Evolutionary conservation across 2,888 invertebrate genomes (phyloP).

Genomic region (Ophioninae sp.): DNA sequence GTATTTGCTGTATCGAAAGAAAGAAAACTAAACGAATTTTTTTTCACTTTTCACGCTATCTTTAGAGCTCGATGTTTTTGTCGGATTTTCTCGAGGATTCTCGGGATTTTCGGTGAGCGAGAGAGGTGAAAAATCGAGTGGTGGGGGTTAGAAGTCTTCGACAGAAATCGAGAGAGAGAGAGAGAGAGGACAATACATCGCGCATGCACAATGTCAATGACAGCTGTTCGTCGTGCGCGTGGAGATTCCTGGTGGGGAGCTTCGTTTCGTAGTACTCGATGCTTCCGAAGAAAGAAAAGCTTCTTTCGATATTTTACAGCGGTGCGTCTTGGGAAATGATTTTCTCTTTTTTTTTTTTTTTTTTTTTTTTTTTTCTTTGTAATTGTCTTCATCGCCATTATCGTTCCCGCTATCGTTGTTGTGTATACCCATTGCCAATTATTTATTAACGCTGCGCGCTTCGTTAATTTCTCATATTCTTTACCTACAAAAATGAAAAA

Average conservation of each 20-base stretch:
- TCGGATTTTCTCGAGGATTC: background rate
- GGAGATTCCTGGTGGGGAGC: conserved; percentile 15
- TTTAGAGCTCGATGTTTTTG: conserved; percentile 42
- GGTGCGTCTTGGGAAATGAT: background rate
- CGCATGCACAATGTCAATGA: conserved; percentile 75
- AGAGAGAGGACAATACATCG: conserved; percentile 18
- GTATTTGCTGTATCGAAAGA: background rate
- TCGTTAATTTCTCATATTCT: background rate
- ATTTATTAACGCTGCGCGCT: conserved; percentile 4
- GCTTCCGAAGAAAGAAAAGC: conserved; percentile 14
- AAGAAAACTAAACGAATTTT: conserved; percentile 1
- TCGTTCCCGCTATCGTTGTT: background rate
- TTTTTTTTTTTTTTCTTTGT: too few relatives aligned
- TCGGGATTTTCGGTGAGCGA: conserved; percentile 41
- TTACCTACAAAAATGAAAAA: background rate
- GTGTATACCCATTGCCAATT: background rate
- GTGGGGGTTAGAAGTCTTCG: background rate
- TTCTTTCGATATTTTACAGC: background rate
- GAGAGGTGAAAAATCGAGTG: conserved; percentile 47
- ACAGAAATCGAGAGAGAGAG: conserved; percentile 31
- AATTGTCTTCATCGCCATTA: too few relatives aligned
- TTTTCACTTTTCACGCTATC: conserved; percentile 41
- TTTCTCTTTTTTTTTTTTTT: conserved; percentile 4
- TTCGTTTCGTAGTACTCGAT: conserved; percentile 25
- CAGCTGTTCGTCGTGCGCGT: conserved; percentile 72